Evolutionary conservation across 1,140 invertebrate genomes (phyloP).

Genomic region (Melipona quadrifasciata): DNA sequence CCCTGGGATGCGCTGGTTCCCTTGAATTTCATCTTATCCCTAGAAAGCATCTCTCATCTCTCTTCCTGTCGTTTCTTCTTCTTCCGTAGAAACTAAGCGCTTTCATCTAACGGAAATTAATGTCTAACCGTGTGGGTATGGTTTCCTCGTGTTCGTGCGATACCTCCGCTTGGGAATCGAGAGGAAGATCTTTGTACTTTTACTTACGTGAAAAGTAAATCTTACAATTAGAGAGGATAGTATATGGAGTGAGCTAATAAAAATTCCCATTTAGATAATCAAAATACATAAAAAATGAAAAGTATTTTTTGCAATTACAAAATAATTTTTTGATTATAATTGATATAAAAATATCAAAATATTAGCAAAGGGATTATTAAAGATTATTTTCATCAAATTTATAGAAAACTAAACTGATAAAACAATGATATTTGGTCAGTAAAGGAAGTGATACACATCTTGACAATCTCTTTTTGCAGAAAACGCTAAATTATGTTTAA

Average conservation of each 20-base stretch:
- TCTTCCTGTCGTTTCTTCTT: neutral
- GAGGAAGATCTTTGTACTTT: neutral
- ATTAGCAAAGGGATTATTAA: neutral
- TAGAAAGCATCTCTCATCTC: conserved; percentile 67
- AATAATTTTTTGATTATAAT: neutral
- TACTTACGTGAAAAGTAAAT: neutral
- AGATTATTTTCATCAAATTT: neutral
- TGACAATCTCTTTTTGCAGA: neutral
- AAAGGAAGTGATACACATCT: neutral
- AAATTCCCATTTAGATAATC: neutral
- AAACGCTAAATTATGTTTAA: neutral
- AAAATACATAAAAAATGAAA: neutral
- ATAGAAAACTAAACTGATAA: neutral
- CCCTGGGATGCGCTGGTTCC: conserved; percentile 50
- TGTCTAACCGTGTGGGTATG: neutral
- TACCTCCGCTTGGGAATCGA: neutral
- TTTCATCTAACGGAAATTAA: conserved; percentile 58
- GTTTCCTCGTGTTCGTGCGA: neutral
- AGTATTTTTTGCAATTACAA: neutral
- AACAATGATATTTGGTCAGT: neutral
- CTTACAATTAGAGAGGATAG: neutral
- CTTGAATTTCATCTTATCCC: conserved; percentile 66
- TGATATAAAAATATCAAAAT: neutral
- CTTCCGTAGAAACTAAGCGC: conserved; percentile 39
- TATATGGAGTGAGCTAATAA: neutral